Base-by-base conservation (phyloP, 1,140 invertebrate species). In the Platyscapa corneri region DNA sequence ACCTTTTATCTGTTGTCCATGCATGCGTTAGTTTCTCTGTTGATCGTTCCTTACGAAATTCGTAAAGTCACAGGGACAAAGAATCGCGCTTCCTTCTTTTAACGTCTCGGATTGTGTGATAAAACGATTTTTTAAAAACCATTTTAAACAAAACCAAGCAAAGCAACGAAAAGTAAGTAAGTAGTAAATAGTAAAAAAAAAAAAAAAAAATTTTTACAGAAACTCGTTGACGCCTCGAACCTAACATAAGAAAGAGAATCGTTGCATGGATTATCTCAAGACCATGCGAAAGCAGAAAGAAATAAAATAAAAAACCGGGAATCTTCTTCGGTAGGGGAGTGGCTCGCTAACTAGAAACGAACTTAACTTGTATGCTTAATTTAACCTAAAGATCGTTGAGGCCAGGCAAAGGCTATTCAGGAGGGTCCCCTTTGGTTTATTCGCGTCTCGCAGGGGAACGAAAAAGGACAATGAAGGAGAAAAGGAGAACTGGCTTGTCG, bases 301-400 rank as follows among this genome's bases (percentile, higher is more conserved):
- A 79, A 72, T 16, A 72, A 30, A 67, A 70, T n/a, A n/a, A n/a
- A n/a, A n/a, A n/a, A 39, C 8, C n/a, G 20, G 39, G 30, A 39
- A 34, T 18, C 65, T 0, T 12, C 20, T 18, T 70, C 30, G 23
- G 27, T 3, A 32, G n/a, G 14, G 23, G 3, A 39, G 10, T 74
- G 18, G 23, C 46, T 56, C 49, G 12, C 12, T 53, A 32, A 10
- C 60, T 70, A 76, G 23, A 86, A 84, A 60, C 77, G 86, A 83
- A 81, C 82, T 84, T 82, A 83, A 81, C 82, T 84, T 82, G 83
- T 81, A 77, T 1, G 23, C 49, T 23, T 56, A 56, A 49, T 75
- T 74, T n/a, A 46, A 49, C 46, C 60, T 82, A 79, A 53, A 14
- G 49, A 53, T 53, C 8, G 18, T 53, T 81, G 10, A 27, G 10